Conservation (phyloP, 2,113 vertebrate species). For the Seriola rivoliana region DNA sequence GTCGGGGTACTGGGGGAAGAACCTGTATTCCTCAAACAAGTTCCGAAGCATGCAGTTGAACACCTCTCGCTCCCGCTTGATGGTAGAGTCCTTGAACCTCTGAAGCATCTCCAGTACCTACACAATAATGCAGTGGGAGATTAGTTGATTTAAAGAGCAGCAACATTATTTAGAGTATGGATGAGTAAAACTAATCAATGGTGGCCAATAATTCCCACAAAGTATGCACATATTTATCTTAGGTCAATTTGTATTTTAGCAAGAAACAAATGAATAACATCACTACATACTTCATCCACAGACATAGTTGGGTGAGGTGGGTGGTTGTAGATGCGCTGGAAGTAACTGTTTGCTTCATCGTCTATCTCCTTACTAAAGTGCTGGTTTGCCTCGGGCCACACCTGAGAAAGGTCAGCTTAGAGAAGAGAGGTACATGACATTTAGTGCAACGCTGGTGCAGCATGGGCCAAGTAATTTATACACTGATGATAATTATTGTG, state of each 20-base stretch:
- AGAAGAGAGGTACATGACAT: neutral
- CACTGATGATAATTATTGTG: neutral
- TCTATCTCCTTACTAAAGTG: slow-evolving; percentile 99
- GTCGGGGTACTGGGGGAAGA: slow-evolving; percentile 99
- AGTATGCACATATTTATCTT: neutral
- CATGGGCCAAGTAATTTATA: neutral
- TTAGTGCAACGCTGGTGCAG: neutral
- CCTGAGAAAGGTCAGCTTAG: slow-evolving; percentile 98
- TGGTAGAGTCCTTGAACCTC: slow-evolving; percentile 97
- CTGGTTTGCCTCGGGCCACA: slow-evolving; percentile 99
- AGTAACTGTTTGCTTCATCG: slow-evolving; percentile 99
- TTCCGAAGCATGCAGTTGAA: slow-evolving; percentile 99
- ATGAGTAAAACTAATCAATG: neutral
- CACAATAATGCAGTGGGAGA: neutral
- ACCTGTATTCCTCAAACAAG: slow-evolving; percentile 97
- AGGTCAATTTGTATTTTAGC: neutral
- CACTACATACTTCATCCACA: slow-evolving; percentile 93
- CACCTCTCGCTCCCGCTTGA: slow-evolving; percentile 97
- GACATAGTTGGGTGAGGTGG: slow-evolving; percentile 99
- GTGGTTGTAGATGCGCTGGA: slow-evolving; percentile 99
- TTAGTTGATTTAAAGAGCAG: neutral
- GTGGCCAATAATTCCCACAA: neutral
- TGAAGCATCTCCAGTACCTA: slow-evolving; percentile 97
- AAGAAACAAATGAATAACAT: neutral
- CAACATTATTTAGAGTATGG: neutral